Evolutionary conservation across 2,113 vertebrate species (phyloP).

Genomic region (Argyrosomus japonicus): DNA sequence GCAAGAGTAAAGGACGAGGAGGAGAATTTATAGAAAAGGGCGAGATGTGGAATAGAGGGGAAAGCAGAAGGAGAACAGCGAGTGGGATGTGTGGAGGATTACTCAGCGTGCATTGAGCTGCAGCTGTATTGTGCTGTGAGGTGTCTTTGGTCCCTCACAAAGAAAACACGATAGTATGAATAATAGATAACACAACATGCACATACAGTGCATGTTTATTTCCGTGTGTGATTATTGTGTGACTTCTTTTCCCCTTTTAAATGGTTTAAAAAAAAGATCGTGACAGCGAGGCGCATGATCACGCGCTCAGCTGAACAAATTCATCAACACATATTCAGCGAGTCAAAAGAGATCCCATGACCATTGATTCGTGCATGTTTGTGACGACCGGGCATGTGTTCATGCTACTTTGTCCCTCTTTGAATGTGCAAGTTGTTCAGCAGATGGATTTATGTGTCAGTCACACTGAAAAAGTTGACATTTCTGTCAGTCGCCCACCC

Average conservation of each 20-base stretch:
- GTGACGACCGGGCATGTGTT: background rate
- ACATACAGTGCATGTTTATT: constrained; percentile 51
- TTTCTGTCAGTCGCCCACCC: background rate
- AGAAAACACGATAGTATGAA: constrained; percentile 61
- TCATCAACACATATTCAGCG: constrained; percentile 2
- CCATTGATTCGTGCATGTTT: background rate
- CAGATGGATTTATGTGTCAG: constrained; percentile 5
- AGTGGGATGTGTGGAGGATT: constrained; percentile 65
- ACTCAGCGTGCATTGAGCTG: constrained; percentile 53
- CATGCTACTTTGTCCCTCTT: background rate
- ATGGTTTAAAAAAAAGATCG: background rate
- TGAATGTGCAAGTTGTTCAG: background rate
- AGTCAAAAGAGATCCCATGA: constrained; percentile 1
- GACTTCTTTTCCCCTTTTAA: constrained; percentile 25
- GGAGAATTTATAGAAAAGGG: constrained; percentile 23
- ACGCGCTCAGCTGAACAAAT: constrained; percentile 19
- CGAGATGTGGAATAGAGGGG: constrained; percentile 6
- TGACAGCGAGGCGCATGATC: background rate
- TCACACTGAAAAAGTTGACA: constrained; percentile 20
- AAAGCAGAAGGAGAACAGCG: constrained; percentile 39
- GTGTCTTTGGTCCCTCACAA: constrained; percentile 56
- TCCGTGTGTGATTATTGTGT: constrained; percentile 29
- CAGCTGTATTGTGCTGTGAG: constrained; percentile 58
- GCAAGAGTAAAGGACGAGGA: constrained; percentile 30
- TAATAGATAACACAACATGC: constrained; percentile 60